phyloP scores from a whole-genome alignment of 2,888 invertebrate species.

The Drosophila mimetica region DNA sequence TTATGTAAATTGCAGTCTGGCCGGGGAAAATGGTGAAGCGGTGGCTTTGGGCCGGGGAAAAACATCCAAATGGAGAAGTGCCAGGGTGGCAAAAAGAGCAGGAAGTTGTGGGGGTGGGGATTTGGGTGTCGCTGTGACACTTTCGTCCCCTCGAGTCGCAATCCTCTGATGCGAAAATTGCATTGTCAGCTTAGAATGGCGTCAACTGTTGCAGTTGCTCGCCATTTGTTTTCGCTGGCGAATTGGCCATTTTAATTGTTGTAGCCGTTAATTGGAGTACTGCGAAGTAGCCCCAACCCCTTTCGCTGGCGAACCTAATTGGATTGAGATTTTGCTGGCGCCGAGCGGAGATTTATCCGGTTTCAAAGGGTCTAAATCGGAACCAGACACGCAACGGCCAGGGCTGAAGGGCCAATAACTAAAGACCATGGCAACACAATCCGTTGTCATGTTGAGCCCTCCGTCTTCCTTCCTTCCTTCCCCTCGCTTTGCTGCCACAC shows the following conservation, averaged over 20 bases:
- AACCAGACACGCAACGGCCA: conserved; percentile 35
- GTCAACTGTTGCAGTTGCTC: conserved; percentile 57
- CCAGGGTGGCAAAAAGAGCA: conserved; percentile 18
- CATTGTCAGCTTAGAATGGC: conserved; percentile 51
- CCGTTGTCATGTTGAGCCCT: conserved; percentile 36
- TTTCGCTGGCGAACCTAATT: conserved; percentile 47
- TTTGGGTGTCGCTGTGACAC: conserved; percentile 19
- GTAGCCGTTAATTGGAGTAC: conserved; percentile 38
- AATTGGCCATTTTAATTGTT: conserved; percentile 36
- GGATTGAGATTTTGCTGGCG: conserved; percentile 64
- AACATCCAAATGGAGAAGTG: conserved; percentile 17
- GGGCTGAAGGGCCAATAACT: conserved; percentile 12
- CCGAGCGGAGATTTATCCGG: conserved; percentile 43
- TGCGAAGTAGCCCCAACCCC: background rate
- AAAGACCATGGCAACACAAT: conserved; percentile 30
- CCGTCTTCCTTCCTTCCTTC: background rate
- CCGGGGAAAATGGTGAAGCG: conserved; percentile 7
- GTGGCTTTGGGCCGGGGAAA: background rate
- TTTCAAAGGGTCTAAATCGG: conserved; percentile 41
- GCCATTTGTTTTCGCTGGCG: conserved; percentile 36
- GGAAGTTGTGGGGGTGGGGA: background rate
- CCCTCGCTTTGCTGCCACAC: conserved; percentile 13
- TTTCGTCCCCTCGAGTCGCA: conserved; percentile 9
- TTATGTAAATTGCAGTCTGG: conserved; percentile 54
- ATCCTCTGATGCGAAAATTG: conserved; percentile 62